Percentiles rank a stretch among this genome's conserved stretches.
These are phyloP conservation scores for Acanthornis magna DNA, from an alignment of 2,797 vertebrate genomes.

Conservation along the genomic window DNA sequence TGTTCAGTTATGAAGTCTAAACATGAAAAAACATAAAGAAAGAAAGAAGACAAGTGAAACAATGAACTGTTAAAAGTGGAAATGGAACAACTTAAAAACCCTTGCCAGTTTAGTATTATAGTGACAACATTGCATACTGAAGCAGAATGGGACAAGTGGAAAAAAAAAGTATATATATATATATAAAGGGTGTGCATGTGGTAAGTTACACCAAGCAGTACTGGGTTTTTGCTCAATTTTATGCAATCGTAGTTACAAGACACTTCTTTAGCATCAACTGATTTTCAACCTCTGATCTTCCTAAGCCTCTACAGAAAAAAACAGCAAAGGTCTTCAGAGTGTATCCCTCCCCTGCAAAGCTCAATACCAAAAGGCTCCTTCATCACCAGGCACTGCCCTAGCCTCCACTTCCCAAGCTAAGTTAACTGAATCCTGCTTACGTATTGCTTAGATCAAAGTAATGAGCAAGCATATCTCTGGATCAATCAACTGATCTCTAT, in stretches of 20 bases:
- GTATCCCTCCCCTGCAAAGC: background rate
- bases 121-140: conserved; percentile 55
- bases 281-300: background rate
- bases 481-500: background rate
- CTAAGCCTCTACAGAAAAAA: background rate
- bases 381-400: background rate
- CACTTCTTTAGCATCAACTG: background rate
- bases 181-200: background rate
- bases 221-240: background rate
- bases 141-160: conserved; percentile 59
- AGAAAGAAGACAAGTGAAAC: conserved; percentile 71
- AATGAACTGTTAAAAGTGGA: conserved; percentile 75
- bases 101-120: conserved; percentile 76
- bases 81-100: conserved; percentile 72
- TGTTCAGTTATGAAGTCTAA: conserved; percentile 65
- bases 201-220: background rate
- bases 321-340: background rate
- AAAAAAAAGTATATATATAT: background rate
- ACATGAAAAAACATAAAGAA: conserved; percentile 59
- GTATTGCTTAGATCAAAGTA: background rate
- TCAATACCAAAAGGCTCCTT: background rate
- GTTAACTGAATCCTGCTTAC: background rate
- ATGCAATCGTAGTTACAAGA: background rate
- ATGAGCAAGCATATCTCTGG: background rate
- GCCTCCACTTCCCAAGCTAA: background rate